Evolutionary conservation across 2,888 invertebrate genomes (phyloP), one percentile per base, ranked within the genome.

Genomic region (Cosmia pyralina): DNA sequence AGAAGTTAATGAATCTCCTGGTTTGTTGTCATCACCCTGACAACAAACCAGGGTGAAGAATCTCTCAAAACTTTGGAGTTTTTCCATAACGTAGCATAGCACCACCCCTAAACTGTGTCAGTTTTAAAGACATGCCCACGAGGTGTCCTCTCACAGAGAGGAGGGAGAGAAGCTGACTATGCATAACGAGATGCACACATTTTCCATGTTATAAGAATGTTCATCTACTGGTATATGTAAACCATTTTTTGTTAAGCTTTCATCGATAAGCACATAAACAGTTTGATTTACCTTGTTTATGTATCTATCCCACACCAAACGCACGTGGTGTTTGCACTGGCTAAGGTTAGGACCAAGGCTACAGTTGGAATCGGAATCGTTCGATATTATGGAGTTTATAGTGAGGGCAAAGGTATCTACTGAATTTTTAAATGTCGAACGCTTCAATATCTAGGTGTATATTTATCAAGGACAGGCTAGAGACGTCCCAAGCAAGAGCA

Each of bases 271-370:
- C 22, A 68, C 22, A 55, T 44, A 70, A 48, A 64, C 71, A 64
- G 22, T 46, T 76, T 55, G 41, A 44, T 64, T 64, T 53, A 58
- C 41, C 4, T 77, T 57, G 60, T 66, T 77, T 72, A 65, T 34
- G 19, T 34, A 52, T n/a, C 10, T 55, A 52, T 77, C 53, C 53
- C 55, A 46, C 46, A 68, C 11, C 19, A 46, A 28, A 53, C 46
- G 38, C 64, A 72, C 19, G 64, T 71, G 11, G 50, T 66, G 28
- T 62, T 55, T 50, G 60, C 46, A 52, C 72, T 50, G 22, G 48
- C 53, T 65, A 78, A 72, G 78, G 44, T 65, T 46, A 50, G 77
- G 64, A 76, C 65, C 53, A 77, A 65, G 41, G 77, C 7, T 59
- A 58, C 57, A 17, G 58, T n/a, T 46, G 38, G 55, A 62, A 22